Conservation (phyloP, 30 jellyfish, hydroid and myxozoan genomes). For the Aurelia sp. region DNA sequence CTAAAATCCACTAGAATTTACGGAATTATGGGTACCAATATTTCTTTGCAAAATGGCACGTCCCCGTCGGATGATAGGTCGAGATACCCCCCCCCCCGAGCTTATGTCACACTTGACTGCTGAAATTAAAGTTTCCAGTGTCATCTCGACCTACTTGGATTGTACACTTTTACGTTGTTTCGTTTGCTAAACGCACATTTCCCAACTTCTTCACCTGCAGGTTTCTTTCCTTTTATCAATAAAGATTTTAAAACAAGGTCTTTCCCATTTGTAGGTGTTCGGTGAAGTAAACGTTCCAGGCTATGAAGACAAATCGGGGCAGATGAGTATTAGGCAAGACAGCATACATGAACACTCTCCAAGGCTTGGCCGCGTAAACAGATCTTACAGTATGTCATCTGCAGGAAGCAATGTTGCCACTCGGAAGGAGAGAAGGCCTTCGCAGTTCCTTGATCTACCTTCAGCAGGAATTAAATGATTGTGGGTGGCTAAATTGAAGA, state of each 20-base stretch:
- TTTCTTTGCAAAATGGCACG: no score
- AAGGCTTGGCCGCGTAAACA: constrained; percentile 19
- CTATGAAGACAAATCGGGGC: constrained; percentile 61
- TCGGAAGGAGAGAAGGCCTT: constrained; percentile 30
- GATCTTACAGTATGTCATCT: constrained; percentile 41
- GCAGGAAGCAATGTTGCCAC: constrained; percentile 8
- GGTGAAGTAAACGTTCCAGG: constrained; percentile 87
- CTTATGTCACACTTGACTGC: no score
- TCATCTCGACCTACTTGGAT: no score
- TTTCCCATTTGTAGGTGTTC: constrained; percentile 64
- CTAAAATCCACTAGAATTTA: no score
- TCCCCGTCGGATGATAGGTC: no score
- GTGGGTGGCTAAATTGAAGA: no score
- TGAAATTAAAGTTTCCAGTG: no score
- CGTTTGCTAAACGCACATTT: background rate
- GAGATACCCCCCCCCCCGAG: no score
- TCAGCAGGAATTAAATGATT: background rate
- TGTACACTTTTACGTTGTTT: no score
- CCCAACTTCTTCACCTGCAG: no score
- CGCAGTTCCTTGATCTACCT: constrained; percentile 44
- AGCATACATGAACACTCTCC: constrained; percentile 42
- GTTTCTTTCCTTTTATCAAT: no score
- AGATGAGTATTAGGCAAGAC: constrained; percentile 47
- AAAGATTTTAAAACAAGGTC: background rate
- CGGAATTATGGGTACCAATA: no score